phyloP scores from a whole-genome alignment of 2,888 invertebrate genomes.

The Keiferia lycopersicella region DNA sequence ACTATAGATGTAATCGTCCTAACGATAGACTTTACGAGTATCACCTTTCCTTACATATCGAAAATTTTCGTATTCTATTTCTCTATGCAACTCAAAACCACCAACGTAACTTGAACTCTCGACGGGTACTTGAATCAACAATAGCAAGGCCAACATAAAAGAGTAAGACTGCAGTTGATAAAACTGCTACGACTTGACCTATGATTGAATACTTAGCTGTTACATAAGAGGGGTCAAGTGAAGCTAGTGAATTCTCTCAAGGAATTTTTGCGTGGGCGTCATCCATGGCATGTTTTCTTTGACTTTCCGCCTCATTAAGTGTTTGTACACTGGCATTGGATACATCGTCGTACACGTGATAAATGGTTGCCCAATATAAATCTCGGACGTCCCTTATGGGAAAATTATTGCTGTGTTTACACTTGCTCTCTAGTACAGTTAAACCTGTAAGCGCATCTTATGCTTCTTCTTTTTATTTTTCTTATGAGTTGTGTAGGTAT shows the following conservation, averaged over 20 bases:
- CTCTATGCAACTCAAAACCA: background rate
- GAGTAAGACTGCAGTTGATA: slow-evolving; percentile 9
- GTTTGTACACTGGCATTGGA: slow-evolving; percentile 69
- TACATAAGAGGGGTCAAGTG: slow-evolving; percentile 28
- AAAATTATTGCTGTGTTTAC: slow-evolving; percentile 59
- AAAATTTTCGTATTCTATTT: slow-evolving; percentile 9
- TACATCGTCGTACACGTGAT: slow-evolving; percentile 56
- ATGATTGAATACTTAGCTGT: background rate
- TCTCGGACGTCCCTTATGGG: slow-evolving; percentile 55
- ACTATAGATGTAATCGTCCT: slow-evolving; percentile 4
- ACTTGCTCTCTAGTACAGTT: slow-evolving; percentile 34
- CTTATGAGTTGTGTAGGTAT: too few species aligned
- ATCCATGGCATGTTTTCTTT: slow-evolving; percentile 62
- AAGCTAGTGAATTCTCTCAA: slow-evolving; percentile 33
- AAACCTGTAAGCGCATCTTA: background rate
- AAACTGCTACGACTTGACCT: slow-evolving; percentile 14
- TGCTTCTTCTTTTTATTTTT: background rate
- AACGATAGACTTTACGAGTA: slow-evolving; percentile 8
- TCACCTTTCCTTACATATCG: background rate
- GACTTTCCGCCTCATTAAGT: slow-evolving; percentile 72
- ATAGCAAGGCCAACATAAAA: background rate
- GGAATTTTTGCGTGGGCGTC: slow-evolving; percentile 67
- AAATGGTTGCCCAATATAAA: slow-evolving; percentile 66
- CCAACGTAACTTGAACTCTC: background rate
- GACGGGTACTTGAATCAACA: background rate